phyloP scores from a whole-genome alignment of 2,113 vertebrate genomes.

The Nothobranchius kuhntae region DNA sequence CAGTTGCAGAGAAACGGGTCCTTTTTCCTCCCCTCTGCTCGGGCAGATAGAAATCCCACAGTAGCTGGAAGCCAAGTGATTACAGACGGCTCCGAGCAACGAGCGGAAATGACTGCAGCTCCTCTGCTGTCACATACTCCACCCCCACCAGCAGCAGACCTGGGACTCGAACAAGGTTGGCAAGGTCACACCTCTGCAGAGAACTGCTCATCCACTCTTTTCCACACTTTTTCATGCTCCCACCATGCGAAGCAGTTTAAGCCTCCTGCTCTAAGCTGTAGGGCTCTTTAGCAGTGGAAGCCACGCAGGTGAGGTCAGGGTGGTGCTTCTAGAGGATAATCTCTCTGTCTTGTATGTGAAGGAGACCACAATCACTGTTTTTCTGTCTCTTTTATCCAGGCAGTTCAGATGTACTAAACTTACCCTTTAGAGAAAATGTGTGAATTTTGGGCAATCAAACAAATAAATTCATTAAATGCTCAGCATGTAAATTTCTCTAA shows the following conservation, averaged over 20 bases:
- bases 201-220: conserved; percentile 26
- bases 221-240: conserved; percentile 11
- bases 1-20: conserved; percentile 25
- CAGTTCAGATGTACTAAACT: background rate
- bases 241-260: conserved; percentile 24
- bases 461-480: no score
- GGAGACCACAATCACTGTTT: background rate
- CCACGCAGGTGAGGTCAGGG: conserved; percentile 3
- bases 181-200: conserved; percentile 32
- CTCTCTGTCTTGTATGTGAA: background rate
- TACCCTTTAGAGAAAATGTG: background rate
- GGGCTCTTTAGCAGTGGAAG: conserved; percentile 36
- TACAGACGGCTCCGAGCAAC: conserved; percentile 50
- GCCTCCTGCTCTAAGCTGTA: conserved; percentile 22
- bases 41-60: conserved; percentile 42
- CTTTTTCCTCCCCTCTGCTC: conserved; percentile 11
- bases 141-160: conserved; percentile 10
- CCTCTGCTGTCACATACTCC: conserved; percentile 14
- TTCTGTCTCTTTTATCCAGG: background rate
- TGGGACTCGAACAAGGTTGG: conserved; percentile 50
- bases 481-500: no score
- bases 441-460: no score
- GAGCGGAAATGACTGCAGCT: conserved; percentile 43
- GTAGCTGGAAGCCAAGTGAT: conserved; percentile 52
- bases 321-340: conserved; percentile 21